Evolutionary conservation across 1,140 invertebrate species (phyloP), one percentile per base, ranked within the genome.

Genomic region (Caenorhabditis brenneri): DNA sequence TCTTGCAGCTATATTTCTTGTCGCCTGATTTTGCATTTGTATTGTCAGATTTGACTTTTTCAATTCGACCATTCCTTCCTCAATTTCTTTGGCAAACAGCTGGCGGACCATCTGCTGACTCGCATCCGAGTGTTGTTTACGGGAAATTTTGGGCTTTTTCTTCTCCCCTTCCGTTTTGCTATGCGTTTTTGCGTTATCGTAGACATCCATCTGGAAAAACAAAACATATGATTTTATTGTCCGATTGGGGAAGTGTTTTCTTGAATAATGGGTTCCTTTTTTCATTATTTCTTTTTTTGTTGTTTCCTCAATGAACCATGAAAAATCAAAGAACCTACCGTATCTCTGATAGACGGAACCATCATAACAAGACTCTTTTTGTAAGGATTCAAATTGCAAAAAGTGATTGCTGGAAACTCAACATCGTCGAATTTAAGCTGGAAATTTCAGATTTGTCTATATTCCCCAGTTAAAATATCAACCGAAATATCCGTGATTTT

Each of bases 401-500:
- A 85, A 19, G 84, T 85, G 42, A 85, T 85, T 0, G 84, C 84
- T 31, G 84, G 84, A 27, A 85, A 85, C 42, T 85, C 84, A 24
- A 85, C 84, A 16, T 85, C 58, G 48, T 85, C 84, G 39, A 85
- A 85, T 85, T 85, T 85, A 22, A 85, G 36, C 84, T 85, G 78
- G 78, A 85, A 80, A 69, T 36, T 9, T 33, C 58, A 10, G 10
- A 16, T 24, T n/a, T 48, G 15, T 10, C 15, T 27, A 16, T 29
- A 29, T 22, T 48, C 31, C 0, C 10, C 0, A 33, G 9, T 10
- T 16, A 22, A 27, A 55, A 10, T 33, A 27, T 27, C 33, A 27
- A 84, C 83, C 74, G 74, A 78, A 79, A 84, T 84, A 31, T 78
- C 80, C 36, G 83, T 84, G 39, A 84, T 84, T 51, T 58, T 84